These are phyloP conservation scores for Alligator mississippiensis DNA, from an alignment of 2,113 vertebrate genomes.

Conservation along the genomic window DNA sequence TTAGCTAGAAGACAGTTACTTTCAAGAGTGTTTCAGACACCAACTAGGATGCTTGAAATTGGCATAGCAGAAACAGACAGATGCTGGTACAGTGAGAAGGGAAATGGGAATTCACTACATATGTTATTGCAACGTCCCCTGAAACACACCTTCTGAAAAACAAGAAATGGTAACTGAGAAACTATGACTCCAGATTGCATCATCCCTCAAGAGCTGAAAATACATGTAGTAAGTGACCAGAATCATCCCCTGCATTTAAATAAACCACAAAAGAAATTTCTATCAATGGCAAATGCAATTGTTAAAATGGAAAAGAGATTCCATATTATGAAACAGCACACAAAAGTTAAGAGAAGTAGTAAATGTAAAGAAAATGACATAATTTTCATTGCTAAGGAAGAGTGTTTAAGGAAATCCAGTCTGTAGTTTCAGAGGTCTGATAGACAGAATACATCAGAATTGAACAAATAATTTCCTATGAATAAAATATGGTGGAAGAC, in stretches of 20 bases:
- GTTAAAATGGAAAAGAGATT: slow-evolving; percentile 10
- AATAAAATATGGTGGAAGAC: background rate
- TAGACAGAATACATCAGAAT: background rate
- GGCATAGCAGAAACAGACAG: background rate
- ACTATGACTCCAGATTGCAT: background rate
- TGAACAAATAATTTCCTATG: background rate
- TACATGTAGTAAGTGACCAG: background rate
- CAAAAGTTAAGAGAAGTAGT: background rate
- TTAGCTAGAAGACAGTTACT: background rate
- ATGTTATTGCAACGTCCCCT: background rate
- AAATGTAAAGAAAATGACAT: slow-evolving; percentile 10
- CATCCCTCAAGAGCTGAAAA: background rate
- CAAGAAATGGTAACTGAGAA: background rate
- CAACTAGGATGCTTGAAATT: background rate
- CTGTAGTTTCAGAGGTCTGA: background rate
- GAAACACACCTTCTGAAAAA: background rate
- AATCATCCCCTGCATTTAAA: background rate
- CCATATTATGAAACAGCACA: background rate
- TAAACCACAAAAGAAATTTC: background rate
- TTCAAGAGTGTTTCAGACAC: background rate
- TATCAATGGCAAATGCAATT: background rate
- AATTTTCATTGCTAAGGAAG: background rate
- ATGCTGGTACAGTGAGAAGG: background rate
- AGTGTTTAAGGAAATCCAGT: background rate
- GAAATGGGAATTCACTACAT: background rate